A percentile compares a stretch with the other conserved stretches of the same genome.
Evolutionary conservation across 2,113 vertebrate species (phyloP).

Genomic region (Copsychus sechellarum): DNA sequence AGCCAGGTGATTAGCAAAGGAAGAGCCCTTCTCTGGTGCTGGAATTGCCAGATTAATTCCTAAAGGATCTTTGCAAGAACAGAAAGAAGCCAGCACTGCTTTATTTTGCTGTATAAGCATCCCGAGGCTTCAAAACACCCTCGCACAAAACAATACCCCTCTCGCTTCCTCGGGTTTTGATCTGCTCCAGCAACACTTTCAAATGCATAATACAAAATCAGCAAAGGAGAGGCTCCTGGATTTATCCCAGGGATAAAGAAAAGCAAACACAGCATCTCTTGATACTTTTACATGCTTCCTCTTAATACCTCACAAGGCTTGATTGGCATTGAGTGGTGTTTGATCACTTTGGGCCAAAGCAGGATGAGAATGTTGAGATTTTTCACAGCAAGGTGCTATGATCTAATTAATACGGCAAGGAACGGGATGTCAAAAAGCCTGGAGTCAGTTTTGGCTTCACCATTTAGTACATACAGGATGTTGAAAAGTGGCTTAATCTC

Average conservation of each 20-base stretch:
- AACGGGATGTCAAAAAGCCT: background rate
- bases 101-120: conserved; percentile 70
- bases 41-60: conserved; percentile 56
- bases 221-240: conserved; percentile 36
- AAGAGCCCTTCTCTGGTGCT: conserved; percentile 33
- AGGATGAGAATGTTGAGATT: background rate
- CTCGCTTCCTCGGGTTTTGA: background rate
- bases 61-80: conserved; percentile 15
- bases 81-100: conserved; percentile 14
- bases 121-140: conserved; percentile 41
- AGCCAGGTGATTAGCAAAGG: conserved; percentile 62
- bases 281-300: background rate
- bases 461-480: accelerated
- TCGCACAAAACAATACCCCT: background rate
- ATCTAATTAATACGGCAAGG: background rate
- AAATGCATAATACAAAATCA: conserved; percentile 48
- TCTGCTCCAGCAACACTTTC: conserved; percentile 31
- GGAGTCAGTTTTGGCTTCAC: background rate
- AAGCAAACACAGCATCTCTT: conserved; percentile 39
- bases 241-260: conserved; percentile 60
- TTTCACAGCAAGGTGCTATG: background rate
- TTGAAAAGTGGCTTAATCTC: background rate
- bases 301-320: conserved; percentile 25
- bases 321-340: conserved; percentile 3
- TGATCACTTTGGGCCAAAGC: conserved; percentile 21